Base-by-base conservation (phyloP, 30 jellyfish, hydroid and myxozoan genomes). In the Aurelia sp. region DNA sequence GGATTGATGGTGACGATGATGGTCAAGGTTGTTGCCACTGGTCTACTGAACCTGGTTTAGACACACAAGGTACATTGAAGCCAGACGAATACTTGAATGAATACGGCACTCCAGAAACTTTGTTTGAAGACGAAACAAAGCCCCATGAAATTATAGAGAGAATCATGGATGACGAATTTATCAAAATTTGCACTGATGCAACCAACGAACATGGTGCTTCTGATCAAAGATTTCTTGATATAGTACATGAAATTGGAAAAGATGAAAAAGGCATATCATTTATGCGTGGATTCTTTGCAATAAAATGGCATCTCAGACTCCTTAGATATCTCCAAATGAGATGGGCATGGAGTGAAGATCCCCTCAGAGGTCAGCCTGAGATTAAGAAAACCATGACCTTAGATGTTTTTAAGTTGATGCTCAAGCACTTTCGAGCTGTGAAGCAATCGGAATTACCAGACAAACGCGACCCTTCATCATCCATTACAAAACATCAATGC, bases 381-480 rank as follows among this genome's bases (percentile, higher is more conserved):
- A 40, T 69, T 11, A 69, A 69, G 62, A 69, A 69, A 38, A 69
- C 62, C 3, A 69, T 69, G 60, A 69, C 24, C 62, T 38, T 27
- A 20, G 81, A 69, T 7, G 20, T 24, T 9, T 69, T 69, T 21
- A 19, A 40, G 19, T n/a, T n/a, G n/a, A 35, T 69, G 81, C 31
- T 69, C 21, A 40, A 69, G 62, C 81, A 69, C 81, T 69, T 69
- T 40, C 59, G 62, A n/a, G n/a, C n/a, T n/a, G n/a, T n/a, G n/a
- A n/a, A 13, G 40, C 30, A 35, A 16, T 24, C 20, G 3, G 16
- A 10, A 55, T 40, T 69, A 13, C 81, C 62, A 30, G 30, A 13
- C 18, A 69, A 69, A 69, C 61, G 21, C 4, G 18, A 16, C 40
- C 81, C 60, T 13, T 55, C 31, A 24, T 47, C 59, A 69, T 69